A percentile compares a stretch with the other conserved stretches of the same genome.
Evolutionary conservation across 2,113 vertebrate genomes (phyloP).

Genomic region (Xenopus borealis): DNA sequence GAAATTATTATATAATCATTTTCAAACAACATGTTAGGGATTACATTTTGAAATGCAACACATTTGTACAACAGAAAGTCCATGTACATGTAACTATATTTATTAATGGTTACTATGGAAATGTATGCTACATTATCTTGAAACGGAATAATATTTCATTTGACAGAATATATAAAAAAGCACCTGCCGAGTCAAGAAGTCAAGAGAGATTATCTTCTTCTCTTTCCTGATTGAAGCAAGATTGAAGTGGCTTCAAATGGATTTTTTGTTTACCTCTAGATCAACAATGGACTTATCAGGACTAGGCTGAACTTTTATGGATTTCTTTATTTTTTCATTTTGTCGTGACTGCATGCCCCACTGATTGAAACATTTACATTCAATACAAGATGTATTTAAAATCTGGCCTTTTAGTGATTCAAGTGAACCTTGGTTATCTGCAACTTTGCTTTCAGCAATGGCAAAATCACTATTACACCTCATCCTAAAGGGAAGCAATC

Average conservation of each 20-base stretch:
- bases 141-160: too few relatives aligned
- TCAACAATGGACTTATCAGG: not conserved
- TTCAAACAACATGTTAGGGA: too few relatives aligned
- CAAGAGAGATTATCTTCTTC: not conserved
- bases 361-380: not conserved
- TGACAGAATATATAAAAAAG: too few relatives aligned
- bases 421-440: not conserved
- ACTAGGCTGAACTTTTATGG: not conserved
- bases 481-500: not conserved
- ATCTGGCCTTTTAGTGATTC: not conserved
- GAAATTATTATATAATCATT: too few relatives aligned
- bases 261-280: slow-evolving; percentile 2
- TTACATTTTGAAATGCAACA: too few relatives aligned
- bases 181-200: too few relatives aligned
- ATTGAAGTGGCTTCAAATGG: not conserved
- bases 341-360: not conserved
- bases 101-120: too few relatives aligned
- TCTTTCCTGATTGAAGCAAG: not conserved
- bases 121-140: too few relatives aligned
- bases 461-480: not conserved
- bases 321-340: not conserved
- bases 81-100: too few relatives aligned
- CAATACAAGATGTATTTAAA: not conserved
- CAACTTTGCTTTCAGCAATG: not conserved
- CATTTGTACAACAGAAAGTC: too few relatives aligned